phyloP scores from a whole-genome alignment of 2,888 invertebrate genomes.

The Eumerus sabulonum region DNA sequence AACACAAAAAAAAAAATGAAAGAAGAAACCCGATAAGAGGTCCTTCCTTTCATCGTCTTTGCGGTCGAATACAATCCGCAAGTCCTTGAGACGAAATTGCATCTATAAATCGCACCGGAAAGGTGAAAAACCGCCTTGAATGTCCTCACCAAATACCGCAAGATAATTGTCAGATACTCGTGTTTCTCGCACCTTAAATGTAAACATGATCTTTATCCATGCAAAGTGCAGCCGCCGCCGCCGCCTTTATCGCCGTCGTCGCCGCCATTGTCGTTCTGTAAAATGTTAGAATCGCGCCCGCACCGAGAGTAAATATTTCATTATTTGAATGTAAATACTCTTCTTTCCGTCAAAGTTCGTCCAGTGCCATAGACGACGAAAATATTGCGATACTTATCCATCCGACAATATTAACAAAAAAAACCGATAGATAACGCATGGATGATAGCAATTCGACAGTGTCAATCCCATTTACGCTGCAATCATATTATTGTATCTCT shows the following conservation, averaged over 20 bases:
- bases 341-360: neutral
- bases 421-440: conserved; percentile 37
- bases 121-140: conserved; percentile 41
- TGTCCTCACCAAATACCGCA: conserved; percentile 51
- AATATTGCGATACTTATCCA: conserved; percentile 24
- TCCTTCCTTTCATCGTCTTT: conserved; percentile 49
- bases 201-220: conserved; percentile 30
- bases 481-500: conserved; percentile 54
- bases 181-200: conserved; percentile 53
- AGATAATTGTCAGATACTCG: conserved; percentile 29
- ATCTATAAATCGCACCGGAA: conserved; percentile 60
- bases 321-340: conserved; percentile 2
- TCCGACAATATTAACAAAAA: conserved; percentile 48
- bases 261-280: too few relatives aligned
- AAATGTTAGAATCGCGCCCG: conserved; percentile 33
- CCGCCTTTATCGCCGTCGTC: neutral
- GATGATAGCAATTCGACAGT: conserved; percentile 40
- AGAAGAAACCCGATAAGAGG: conserved; percentile 44
- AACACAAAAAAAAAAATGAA: too few relatives aligned
- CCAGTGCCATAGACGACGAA: neutral
- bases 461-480: conserved; percentile 42
- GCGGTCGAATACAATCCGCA: conserved; percentile 43
- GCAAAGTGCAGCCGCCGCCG: neutral
- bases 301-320: conserved; percentile 17
- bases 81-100: conserved; percentile 62